Base-by-base conservation (phyloP, 1,140 invertebrate species). In the Elymnias hypermnestra region DNA sequence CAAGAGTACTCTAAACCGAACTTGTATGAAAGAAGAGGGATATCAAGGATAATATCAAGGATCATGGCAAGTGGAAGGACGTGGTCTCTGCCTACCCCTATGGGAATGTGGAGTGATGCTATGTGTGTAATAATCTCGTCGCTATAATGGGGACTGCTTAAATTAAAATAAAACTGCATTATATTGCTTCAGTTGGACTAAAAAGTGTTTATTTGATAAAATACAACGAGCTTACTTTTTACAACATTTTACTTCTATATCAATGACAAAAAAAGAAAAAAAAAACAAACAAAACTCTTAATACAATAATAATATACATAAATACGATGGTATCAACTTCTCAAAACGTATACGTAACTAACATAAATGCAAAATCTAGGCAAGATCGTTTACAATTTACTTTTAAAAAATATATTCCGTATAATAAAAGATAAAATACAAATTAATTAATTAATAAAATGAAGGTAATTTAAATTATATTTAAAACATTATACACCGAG, bases 201-300 rank as follows among this genome's bases (percentile, higher is more conserved):
- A 84, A 84, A 84, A 83, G 81, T 84, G 78, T 84, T 84, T 84
- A 84, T 84, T 84, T 83, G 81, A 83, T 84, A 84, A 84, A 84
- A 84, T 84, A 84, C 81, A 84, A 84, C 81, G 78, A 84, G 81
- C 78, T 84, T 84, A 84, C 76, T 84, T 84, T 84, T 84, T 84
- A 83, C 81, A 84, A 84, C 81, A 84, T 84, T 84, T 84, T 83
- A 84, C 70, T 81, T 79, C 81, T 84, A 84, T n/a, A n/a, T 77
- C 71, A 84, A 84, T 84, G 78, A 83, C 74, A 82, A 84, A 83
- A 72, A 48, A 50, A 54, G 41, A 82, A 84, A 83, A 72, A 48
- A 50, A 54, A 48, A 50, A 84, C 78, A 84, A 84, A 83, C 78
- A 84, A 83, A 84, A 83, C 81, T 74, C 76, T 83, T 83, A 83